Base-by-base conservation (phyloP, 1,140 invertebrate species). In the Diabrotica virgifera region DNA sequence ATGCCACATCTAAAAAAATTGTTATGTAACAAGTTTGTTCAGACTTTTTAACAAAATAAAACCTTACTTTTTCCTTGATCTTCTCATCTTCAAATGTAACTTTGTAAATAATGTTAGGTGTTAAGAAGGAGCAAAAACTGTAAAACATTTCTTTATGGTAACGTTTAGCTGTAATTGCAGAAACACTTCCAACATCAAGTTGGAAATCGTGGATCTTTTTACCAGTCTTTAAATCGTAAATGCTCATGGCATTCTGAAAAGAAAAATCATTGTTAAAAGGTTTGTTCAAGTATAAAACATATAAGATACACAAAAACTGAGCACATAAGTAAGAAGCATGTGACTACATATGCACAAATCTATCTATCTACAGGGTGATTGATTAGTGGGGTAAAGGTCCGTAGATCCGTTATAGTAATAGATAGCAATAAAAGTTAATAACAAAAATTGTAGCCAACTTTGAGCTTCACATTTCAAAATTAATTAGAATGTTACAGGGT, bases 61-160 rank as follows among this genome's bases (percentile, higher is more conserved):
- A 24, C 13, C 81, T 82, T 73, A 93, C 89, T 75, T 85, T 87
- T 61, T 90, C 86, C 59, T 85, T 81, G 35, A 87, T 80, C 1
- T 85, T 82, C 10, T 85, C 80, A 59, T 85, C 84, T 11, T 82
- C 84, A 65, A 98, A 86, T 82, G 97, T 92, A 69, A 91, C 90
- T 54, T 86, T 87, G 78, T 96, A 98, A 75, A 98, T 96, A 63
- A 90, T 87, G 62, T 89, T 89, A 12, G 97, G 97, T 52, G 89
- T 93, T 13, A 98, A 84, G 80, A 98, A 98, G 0, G 96, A 98
- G 52, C 90, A 90, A 77, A 98, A 97, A 70, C 91, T 86, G 78
- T 93, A 98, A 81, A 98, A 99, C 66, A 97, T 89, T 83, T 98
- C 94, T 0, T 85, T 86, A 71, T 95, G 88, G 68, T 92, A 87